These are phyloP conservation scores for Colistium nudipinnis DNA, from an alignment of 2,113 vertebrate species.

Conservation along the genomic window DNA sequence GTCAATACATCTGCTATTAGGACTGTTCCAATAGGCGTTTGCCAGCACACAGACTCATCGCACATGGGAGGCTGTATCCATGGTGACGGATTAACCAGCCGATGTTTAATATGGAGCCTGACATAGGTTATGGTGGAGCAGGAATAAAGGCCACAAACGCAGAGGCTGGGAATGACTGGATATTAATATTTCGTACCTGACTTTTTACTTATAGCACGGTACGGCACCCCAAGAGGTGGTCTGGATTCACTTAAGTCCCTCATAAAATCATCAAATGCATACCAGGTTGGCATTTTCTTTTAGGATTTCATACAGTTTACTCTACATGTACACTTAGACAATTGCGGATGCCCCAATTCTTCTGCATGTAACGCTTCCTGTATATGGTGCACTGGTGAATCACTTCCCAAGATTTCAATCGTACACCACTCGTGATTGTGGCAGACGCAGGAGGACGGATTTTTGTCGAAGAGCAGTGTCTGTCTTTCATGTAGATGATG, in stretches of 20 bases:
- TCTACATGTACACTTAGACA: background rate
- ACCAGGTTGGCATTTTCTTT: background rate
- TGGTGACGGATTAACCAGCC: constrained; percentile 36
- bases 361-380: background rate
- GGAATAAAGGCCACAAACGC: too few relatives aligned
- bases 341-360: background rate
- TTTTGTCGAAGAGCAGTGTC: constrained; percentile 19
- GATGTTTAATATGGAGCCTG: constrained; percentile 21
- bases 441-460: constrained; percentile 18
- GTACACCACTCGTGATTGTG: background rate
- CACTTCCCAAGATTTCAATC: constrained; percentile 10
- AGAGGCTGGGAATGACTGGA: too few relatives aligned
- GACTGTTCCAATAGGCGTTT: constrained; percentile 18
- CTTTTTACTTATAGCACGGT: background rate
- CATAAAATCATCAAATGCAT: too few relatives aligned
- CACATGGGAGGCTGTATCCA: background rate
- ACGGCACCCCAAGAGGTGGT: background rate
- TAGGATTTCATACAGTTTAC: background rate
- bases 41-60: constrained; percentile 42
- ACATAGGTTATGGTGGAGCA: constrained; percentile 32
- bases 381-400: background rate
- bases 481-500: constrained; percentile 12
- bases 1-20: constrained; percentile 36
- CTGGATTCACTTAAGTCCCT: background rate
- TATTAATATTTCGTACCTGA: too few relatives aligned